phyloP scores from a whole-genome alignment of 2,113 vertebrate genomes.

The Bambusicola thoracicus region DNA sequence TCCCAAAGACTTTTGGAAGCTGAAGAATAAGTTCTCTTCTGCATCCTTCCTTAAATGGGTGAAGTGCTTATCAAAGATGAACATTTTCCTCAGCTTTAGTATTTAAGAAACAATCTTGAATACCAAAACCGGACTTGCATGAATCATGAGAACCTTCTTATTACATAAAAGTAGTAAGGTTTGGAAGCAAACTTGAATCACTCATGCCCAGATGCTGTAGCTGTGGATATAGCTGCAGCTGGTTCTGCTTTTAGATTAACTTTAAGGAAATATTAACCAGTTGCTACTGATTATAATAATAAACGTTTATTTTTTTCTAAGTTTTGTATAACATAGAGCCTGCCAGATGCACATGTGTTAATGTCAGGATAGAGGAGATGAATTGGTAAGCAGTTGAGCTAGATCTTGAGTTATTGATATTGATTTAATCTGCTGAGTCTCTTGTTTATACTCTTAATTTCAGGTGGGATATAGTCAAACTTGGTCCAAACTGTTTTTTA shows the following conservation, averaged over 20 bases:
- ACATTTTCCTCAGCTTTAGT: background rate
- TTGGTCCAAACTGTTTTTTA: background rate
- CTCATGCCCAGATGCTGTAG: background rate
- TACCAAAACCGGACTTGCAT: background rate
- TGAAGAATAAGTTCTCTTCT: background rate
- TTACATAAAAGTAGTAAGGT: rapidly evolving
- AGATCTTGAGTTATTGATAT: background rate
- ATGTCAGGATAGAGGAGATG: background rate
- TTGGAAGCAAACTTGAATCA: background rate
- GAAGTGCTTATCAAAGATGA: background rate
- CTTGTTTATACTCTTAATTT: background rate
- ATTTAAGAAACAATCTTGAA: background rate
- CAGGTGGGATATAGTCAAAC: background rate
- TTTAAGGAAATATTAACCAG: background rate
- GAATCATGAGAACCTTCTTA: background rate
- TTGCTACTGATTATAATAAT: background rate
- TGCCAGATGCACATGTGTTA: rapidly evolving
- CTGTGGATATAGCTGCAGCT: background rate
- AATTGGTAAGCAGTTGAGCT: background rate
- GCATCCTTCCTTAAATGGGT: background rate
- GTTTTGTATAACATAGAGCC: background rate
- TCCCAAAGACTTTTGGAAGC: background rate
- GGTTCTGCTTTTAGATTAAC: background rate
- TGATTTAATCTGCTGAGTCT: background rate
- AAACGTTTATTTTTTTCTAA: background rate